Evolutionary conservation across 2,113 vertebrate genomes (phyloP).

Genomic region (Rhineura floridana): DNA sequence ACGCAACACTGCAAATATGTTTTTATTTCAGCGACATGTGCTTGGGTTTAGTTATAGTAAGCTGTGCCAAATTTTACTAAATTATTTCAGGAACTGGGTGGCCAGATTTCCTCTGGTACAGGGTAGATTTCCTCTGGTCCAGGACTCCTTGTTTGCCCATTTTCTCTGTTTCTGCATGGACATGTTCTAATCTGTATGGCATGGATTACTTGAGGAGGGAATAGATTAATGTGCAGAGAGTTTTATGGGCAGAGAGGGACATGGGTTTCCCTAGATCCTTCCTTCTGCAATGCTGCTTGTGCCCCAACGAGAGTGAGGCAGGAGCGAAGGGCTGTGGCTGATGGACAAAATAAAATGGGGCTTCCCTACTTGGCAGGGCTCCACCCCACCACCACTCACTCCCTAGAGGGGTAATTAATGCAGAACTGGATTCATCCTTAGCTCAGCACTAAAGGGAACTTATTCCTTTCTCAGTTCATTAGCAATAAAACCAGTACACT

Average conservation of each 20-base stretch:
- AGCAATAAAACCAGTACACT: conserved; percentile 27
- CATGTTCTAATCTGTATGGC: not conserved
- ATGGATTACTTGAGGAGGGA: not conserved
- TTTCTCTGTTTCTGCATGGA: not conserved
- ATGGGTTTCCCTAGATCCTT: not conserved
- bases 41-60: not conserved
- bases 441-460: conserved; percentile 51
- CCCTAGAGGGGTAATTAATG: conserved; percentile 49
- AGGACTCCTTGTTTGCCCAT: not conserved
- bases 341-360: not conserved
- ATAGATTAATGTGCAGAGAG: not conserved
- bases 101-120: not conserved
- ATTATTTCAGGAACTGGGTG: not conserved
- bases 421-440: conserved; percentile 41
- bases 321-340: not conserved
- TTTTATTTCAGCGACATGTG: not conserved
- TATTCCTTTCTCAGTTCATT: conserved; percentile 32
- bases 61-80: not conserved
- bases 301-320: not conserved
- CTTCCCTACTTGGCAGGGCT: not conserved
- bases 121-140: not conserved
- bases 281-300: not conserved
- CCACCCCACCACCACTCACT: not conserved
- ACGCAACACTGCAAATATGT: too few relatives aligned
- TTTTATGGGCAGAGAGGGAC: not conserved